phyloP scores from a whole-genome alignment of 1,140 invertebrate genomes.

The Zaprionus gabonicus region DNA sequence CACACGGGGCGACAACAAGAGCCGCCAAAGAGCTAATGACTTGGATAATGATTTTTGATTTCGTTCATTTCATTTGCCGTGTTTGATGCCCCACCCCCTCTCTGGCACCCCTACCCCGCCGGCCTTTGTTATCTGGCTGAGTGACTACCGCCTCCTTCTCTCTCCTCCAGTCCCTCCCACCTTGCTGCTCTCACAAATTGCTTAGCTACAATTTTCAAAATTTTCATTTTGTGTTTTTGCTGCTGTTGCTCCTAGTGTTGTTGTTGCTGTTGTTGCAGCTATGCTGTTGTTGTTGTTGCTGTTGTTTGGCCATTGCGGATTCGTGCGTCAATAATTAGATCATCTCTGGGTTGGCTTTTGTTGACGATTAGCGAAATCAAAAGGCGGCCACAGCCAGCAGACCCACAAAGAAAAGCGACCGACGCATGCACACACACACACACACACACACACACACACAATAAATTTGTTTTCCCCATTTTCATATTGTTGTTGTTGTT shows the following conservation, averaged over 20 bases:
- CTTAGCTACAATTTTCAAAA: slow-evolving; percentile 44
- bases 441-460: slow-evolving; percentile 18
- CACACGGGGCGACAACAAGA: slow-evolving; percentile 41
- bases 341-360: slow-evolving; percentile 72
- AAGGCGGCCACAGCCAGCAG: slow-evolving; percentile 59
- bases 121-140: slow-evolving; percentile 22
- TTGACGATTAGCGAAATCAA: slow-evolving; percentile 78
- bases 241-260: slow-evolving; percentile 13
- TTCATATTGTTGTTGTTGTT: slow-evolving; percentile 29
- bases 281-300: slow-evolving; percentile 12
- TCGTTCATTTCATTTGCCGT: slow-evolving; percentile 61
- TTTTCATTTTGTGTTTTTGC: slow-evolving; percentile 41
- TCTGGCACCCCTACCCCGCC: neutral
- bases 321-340: slow-evolving; percentile 82
- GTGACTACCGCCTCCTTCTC: neutral
- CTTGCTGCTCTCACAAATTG: slow-evolving; percentile 51
- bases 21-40: slow-evolving; percentile 73
- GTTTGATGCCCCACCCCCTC: slow-evolving; percentile 20
- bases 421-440: slow-evolving; percentile 14
- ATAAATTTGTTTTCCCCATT: slow-evolving; percentile 42
- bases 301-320: slow-evolving; percentile 53
- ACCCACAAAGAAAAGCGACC: slow-evolving; percentile 25
- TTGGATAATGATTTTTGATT: slow-evolving; percentile 74
- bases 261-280: slow-evolving; percentile 16
- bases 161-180: neutral